These are phyloP conservation scores for Camponotus fellah DNA, from an alignment of 2,888 invertebrate species.

Conservation along the genomic window DNA sequence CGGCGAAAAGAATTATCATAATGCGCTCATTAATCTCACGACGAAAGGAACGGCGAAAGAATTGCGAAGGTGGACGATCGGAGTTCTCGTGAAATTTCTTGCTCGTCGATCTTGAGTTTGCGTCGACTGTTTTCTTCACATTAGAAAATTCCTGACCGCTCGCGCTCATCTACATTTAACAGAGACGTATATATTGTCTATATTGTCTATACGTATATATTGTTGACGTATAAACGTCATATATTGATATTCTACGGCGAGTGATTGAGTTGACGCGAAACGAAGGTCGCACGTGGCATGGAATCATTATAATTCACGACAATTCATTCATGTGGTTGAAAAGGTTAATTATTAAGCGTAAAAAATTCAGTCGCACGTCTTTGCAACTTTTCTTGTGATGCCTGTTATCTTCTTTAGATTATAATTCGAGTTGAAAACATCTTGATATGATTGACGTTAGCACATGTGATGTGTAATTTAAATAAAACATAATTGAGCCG, in stretches of 20 bases:
- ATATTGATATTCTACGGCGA: slow-evolving; percentile 4
- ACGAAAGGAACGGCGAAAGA: slow-evolving; percentile 22
- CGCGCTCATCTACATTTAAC: slow-evolving; percentile 28
- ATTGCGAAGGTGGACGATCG: slow-evolving; percentile 13
- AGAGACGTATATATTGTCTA: no score
- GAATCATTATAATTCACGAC: slow-evolving; percentile 32
- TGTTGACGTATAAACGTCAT: no score
- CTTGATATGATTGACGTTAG: background rate
- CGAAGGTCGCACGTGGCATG: slow-evolving; percentile 15
- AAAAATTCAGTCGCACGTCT: background rate
- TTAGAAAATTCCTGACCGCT: slow-evolving; percentile 44
- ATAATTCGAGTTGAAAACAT: background rate
- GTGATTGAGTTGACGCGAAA: slow-evolving; percentile 17
- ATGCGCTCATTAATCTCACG: slow-evolving; percentile 53
- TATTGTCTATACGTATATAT: no score
- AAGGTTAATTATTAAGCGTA: slow-evolving; percentile 42
- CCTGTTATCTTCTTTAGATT: background rate
- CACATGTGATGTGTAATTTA: background rate
- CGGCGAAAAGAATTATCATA: slow-evolving; percentile 53
- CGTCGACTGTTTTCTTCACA: slow-evolving; percentile 39
- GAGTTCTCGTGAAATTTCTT: slow-evolving; percentile 37
- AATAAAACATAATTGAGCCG: background rate
- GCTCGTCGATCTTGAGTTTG: background rate
- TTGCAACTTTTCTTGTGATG: background rate
- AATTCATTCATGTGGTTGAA: slow-evolving; percentile 11